Conservation (phyloP, 2,888 invertebrate genomes). For the Eupithecia abbreviata region DNA sequence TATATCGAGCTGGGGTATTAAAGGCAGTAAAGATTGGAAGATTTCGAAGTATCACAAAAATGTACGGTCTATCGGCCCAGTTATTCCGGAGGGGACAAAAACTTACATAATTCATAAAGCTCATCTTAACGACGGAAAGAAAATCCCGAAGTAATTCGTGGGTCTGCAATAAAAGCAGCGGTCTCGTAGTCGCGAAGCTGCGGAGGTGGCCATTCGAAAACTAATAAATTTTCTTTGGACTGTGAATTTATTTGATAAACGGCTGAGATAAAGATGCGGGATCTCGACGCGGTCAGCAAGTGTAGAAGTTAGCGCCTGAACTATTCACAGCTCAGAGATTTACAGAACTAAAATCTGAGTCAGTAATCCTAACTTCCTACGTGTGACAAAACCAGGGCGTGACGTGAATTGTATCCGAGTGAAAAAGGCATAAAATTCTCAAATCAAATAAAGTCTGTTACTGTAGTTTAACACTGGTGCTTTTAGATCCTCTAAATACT, state of each 20-base stretch:
- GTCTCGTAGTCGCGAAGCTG: constrained; percentile 66
- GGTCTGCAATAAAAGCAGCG: constrained; percentile 65
- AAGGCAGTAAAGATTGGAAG: constrained; percentile 28
- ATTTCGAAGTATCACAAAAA: constrained; percentile 40
- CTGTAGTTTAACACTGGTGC: not conserved
- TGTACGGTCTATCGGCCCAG: constrained; percentile 38
- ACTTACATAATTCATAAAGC: constrained; percentile 52
- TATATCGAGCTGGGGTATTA: constrained; percentile 39
- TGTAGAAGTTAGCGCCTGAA: constrained; percentile 34
- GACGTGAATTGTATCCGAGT: not conserved
- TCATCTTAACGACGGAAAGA: constrained; percentile 50
- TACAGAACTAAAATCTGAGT: not conserved
- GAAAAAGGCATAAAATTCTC: not conserved
- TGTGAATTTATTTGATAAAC: constrained; percentile 81
- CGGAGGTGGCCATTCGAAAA: constrained; percentile 73
- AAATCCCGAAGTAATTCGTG: constrained; percentile 62
- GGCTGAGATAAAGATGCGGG: constrained; percentile 69
- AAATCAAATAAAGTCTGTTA: not conserved
- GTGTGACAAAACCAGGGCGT: not conserved
- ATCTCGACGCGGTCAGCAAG: constrained; percentile 63
- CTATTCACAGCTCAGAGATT: constrained; percentile 12
- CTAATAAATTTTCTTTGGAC: constrained; percentile 76
- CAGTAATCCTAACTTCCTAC: not conserved
- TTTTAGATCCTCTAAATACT: not conserved
- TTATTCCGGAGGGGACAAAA: constrained; percentile 47